Percentiles rank a stretch among this genome's conserved stretches.
Conservation (phyloP, 2,888 invertebrate species). For the Adelognathus sp. region DNA sequence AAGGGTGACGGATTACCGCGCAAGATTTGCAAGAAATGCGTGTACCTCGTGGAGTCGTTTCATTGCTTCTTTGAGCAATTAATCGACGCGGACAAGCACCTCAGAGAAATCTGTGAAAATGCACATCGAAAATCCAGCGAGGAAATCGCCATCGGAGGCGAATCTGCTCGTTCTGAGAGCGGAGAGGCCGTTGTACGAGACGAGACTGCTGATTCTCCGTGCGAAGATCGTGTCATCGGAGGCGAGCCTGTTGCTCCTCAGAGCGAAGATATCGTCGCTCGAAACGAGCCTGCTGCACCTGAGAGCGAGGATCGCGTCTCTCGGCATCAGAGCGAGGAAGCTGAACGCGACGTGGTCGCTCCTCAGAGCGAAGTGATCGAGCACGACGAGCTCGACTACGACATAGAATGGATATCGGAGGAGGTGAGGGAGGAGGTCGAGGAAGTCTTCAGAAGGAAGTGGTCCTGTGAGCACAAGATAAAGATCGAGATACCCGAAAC, state of each 20-base stretch:
- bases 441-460: constrained; percentile 55
- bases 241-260: background rate
- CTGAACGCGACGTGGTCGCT: no score
- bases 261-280: no score
- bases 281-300: background rate
- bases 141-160: background rate
- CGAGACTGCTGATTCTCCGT: background rate
- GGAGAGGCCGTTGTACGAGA: background rate
- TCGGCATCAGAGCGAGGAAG: background rate
- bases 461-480: background rate
- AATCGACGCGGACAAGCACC: constrained; percentile 55
- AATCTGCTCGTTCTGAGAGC: no score
- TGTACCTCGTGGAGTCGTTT: constrained; percentile 63
- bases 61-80: constrained; percentile 66
- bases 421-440: constrained; percentile 63
- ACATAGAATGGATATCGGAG: constrained; percentile 64
- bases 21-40: constrained; percentile 66
- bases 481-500: background rate
- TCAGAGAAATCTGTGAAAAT: constrained; percentile 35
- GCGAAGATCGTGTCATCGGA: no score
- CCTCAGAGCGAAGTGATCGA: background rate
- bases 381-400: constrained; percentile 59
- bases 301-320: no score
- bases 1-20: constrained; percentile 60
- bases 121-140: background rate